phyloP scores from a whole-genome alignment of 2,888 invertebrate genomes.

The Acanthococcus lagerstroemiae region DNA sequence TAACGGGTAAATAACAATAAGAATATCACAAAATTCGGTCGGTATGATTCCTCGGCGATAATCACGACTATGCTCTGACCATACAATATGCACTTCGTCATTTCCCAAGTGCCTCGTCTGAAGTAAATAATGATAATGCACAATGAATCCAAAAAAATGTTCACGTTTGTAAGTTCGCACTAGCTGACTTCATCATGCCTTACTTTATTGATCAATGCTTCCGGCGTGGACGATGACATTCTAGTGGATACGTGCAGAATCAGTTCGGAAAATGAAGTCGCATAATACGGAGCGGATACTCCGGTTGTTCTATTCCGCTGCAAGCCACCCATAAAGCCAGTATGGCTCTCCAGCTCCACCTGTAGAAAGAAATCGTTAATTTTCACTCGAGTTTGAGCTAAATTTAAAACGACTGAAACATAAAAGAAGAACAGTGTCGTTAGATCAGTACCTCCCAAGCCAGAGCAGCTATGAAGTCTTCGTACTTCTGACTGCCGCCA shows the following conservation, averaged over 20 bases:
- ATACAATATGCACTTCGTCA: constrained; percentile 97
- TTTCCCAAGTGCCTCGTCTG: constrained; percentile 91
- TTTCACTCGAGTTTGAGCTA: background rate
- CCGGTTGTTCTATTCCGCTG: constrained; percentile 72
- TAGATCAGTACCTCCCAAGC: constrained; percentile 54
- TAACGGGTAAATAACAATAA: constrained; percentile 91
- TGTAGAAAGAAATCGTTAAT: background rate
- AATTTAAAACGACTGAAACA: background rate
- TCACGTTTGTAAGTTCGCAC: constrained; percentile 14
- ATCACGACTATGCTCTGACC: constrained; percentile 94
- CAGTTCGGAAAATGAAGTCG: constrained; percentile 85
- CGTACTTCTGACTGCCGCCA: constrained; percentile 85
- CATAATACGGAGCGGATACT: constrained; percentile 86
- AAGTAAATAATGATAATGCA: constrained; percentile 36
- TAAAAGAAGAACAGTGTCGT: background rate
- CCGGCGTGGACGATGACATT: constrained; percentile 74
- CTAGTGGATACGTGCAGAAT: constrained; percentile 96
- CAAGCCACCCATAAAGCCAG: constrained; percentile 88
- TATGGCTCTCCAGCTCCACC: constrained; percentile 85
- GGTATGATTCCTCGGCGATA: constrained; percentile 95
- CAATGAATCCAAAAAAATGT: background rate
- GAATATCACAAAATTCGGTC: constrained; percentile 97
- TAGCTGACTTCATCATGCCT: too few species aligned
- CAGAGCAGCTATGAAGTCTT: constrained; percentile 64
- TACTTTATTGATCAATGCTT: constrained; percentile 77